Base-by-base conservation (phyloP, 2,888 invertebrate genomes). In the Caenorhabditis zanzibari region DNA sequence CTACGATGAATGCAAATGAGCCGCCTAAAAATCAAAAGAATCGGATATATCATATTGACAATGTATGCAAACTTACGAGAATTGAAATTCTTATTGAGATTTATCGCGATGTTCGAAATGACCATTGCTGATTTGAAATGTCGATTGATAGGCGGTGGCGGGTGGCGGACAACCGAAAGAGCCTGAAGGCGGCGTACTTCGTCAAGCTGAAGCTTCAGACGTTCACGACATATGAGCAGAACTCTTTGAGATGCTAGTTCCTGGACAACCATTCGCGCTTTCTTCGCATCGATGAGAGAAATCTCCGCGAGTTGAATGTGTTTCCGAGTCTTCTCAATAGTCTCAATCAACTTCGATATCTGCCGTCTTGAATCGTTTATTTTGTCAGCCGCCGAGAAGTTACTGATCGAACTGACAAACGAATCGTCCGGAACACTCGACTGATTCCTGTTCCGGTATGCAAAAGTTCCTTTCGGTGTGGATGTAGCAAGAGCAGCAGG, bases 1-100 rank as follows among this genome's bases (percentile, higher is more conserved):
- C 81, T 1, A 89, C 88, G 16, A 89, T 72, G 69, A 89, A 89
- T 9, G 86, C 86, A 63, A 82, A 88, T 3, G 86, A 87, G 0
- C 84, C 84, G 24, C 76, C 88, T 87, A 61, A n/a, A 77, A 58
- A 73, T 22, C 6, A 52, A 63, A 63, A 6, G 2, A 4, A 24
- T 38, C 19, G 19, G 26, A 41, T 54, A 52, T 10, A 52, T 19
- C 6, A 19, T 24, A 22, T 9, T 49, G 14, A 41, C 47, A 12
- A 38, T 2, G n/a, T 24, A 2, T 19, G 5, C 6, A 41, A 44
- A 74, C 58, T 83, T 47, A 80, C 84, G 85, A n/a, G 79, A 82
- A 63, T 81, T 86, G 66, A 87, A 87, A 24, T 77, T 84, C 61
- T 82, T 82, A 38, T 85, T 86, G 32, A 88, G 72, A 59, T 86